These are phyloP conservation scores for Rhimphoctona megacephalus DNA, from an alignment of 2,888 invertebrate genomes.

Conservation along the genomic window DNA sequence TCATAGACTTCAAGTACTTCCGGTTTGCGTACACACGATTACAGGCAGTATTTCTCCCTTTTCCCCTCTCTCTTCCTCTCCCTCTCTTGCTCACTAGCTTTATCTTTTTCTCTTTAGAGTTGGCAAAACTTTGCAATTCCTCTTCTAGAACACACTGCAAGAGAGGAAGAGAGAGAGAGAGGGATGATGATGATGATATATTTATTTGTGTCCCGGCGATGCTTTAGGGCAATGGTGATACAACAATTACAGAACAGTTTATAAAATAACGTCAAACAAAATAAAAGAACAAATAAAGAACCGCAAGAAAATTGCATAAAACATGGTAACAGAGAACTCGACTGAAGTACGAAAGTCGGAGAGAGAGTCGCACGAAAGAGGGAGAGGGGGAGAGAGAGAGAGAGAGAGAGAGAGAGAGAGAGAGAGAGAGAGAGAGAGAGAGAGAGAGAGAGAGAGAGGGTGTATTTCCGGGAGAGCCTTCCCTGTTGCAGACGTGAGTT, in stretches of 20 bases:
- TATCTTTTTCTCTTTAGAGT: slow-evolving; percentile 53
- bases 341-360: no score
- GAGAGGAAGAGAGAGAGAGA: background rate
- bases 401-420: background rate
- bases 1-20: slow-evolving; percentile 67
- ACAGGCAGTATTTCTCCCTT: slow-evolving; percentile 62
- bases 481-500: slow-evolving; percentile 6
- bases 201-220: no score
- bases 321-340: no score
- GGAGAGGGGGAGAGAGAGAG: background rate
- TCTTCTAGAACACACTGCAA: slow-evolving; percentile 34
- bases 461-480: background rate
- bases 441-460: background rate
- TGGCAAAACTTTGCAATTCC: slow-evolving; percentile 62
- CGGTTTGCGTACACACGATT: slow-evolving; percentile 67
- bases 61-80: slow-evolving; percentile 64
- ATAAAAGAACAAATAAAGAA: no score
- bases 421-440: no score
- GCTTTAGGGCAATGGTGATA: no score
- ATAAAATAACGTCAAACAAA: no score
- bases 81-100: slow-evolving; percentile 43
- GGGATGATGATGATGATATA: no score
- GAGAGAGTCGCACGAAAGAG: no score
- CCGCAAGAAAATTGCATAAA: no score
- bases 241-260: no score